Evolutionary conservation across 1,140 invertebrate genomes (phyloP), one percentile per base, ranked within the genome.

Genomic region (Hylyphantes graminicola): DNA sequence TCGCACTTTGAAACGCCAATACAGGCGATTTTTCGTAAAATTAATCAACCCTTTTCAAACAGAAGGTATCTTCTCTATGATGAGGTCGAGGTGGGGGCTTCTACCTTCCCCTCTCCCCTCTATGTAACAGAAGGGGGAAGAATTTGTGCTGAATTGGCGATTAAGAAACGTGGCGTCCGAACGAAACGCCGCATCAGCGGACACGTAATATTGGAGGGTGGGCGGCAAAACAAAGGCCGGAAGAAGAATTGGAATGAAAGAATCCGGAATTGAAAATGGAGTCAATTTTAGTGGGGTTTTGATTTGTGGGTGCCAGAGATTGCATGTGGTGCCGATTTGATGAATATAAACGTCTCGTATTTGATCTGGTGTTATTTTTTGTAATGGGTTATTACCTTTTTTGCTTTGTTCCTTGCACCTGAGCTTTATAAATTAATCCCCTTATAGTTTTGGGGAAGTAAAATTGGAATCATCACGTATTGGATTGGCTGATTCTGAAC

Each of bases 61-160:
- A 35, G 35, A 35, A 35, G 5, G 35, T 1, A 35, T 35, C 35
- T 35, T 35, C 35, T 35, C 35, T 35, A 64, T 76, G 74, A 76
- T 76, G 74, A 76, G 74, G 72, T 74, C 19, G 72, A 59, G 72
- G 57, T 57, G 15, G 11, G 15, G 21, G 17, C 19, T 55, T 8
- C 72, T 19, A 15, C 19, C 11, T 21, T 7, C 35, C 7, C 21
- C 51, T 17, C 3, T 48, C 53, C 10, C 57, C 74, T 51, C 51
- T 76, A 76, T 61, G 57, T 61, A 48, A 11, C 55, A 35, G 67
- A 15, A 19, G 59, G 21, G 35, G 74, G 53, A 17, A 48, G 15
- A 55, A 19, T 51, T 76, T 63, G 74, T 76, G 74, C 74, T 76
- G 74, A 76, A 76, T 76, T 76, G 74, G 59, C 74, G 74, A 76